Conservation (phyloP, 2,888 invertebrate genomes). For the Polydrusus tereticollis region DNA sequence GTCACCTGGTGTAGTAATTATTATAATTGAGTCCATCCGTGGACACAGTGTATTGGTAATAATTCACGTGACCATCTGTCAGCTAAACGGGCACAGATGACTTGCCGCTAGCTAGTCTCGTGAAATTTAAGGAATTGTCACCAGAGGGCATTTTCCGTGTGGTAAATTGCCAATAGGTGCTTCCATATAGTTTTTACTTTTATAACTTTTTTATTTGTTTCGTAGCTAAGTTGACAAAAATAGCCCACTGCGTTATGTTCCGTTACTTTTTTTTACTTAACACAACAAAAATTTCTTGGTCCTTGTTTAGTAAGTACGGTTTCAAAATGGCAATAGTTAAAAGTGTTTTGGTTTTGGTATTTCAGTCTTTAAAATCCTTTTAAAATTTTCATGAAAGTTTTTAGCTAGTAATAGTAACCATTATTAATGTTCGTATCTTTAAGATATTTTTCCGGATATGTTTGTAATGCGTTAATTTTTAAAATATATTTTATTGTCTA, state of each 20-base stretch:
- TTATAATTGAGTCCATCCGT: too few relatives aligned
- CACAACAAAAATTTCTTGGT: conserved; percentile 25
- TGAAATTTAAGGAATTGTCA: too few relatives aligned
- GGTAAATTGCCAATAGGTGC: too few relatives aligned
- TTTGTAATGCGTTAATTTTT: conserved; percentile 1
- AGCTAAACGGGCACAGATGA: too few relatives aligned
- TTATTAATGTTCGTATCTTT: background rate
- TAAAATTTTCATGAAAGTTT: background rate
- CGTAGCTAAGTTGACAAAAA: conserved; percentile 17
- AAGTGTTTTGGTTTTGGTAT: conserved; percentile 22
- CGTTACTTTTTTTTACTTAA: background rate
- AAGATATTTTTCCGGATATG: conserved; percentile 12
- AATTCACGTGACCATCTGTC: too few relatives aligned
- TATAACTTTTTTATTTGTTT: too few relatives aligned
- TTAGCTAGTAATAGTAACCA: background rate
- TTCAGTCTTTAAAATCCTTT: conserved; percentile 29
- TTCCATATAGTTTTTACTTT: too few relatives aligned
- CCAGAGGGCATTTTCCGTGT: too few relatives aligned
- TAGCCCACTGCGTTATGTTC: background rate
- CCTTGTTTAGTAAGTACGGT: conserved; percentile 24
- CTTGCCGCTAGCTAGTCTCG: too few relatives aligned
- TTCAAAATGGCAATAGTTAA: conserved; percentile 26
- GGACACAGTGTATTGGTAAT: too few relatives aligned
- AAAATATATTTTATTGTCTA: conserved; percentile 12
- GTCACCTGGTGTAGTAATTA: too few relatives aligned